Base-by-base conservation (phyloP, 2,113 vertebrate species). In the Sisor rabdophorus region DNA sequence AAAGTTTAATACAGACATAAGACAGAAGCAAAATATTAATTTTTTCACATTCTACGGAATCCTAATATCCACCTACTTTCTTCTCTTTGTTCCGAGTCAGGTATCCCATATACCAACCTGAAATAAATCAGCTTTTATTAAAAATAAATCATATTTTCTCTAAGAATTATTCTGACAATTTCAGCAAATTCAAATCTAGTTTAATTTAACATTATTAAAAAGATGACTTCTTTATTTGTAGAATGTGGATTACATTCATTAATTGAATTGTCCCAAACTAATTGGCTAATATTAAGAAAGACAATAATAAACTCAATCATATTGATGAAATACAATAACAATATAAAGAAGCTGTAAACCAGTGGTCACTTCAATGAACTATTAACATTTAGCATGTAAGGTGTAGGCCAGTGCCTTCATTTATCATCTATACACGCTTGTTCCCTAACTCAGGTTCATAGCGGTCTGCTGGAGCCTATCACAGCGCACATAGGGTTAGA, bases 41-140 rank as follows among this genome's bases (percentile, higher is more conserved):
- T 59, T 9, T 13, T 48, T 67, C 48, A 9, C 67, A 17, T 2
- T 58, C 2, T 15, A 32, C 11, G 50, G 44, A 61, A 19, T 19
- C 19, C 59, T 11, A 48, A 54, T 5, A 19, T 44, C n/a, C 15
- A 44, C 92, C 92, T 90, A 98, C 97, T 93, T 93, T 88, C 26
- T 84, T 87, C 71, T 92, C 85, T 89, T 94, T 97, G 84, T 94
- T 93, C 79, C 92, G 93, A 11, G 91, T 81, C 76, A 96, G 84
- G 78, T 92, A 93, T 65, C 97, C 97, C 84, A 85, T 93, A 84
- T 93, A 99, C 97, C 97, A 99, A 47, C 89, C 97, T 98, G 82
- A 78, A 90, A 89, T 19, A 68, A 84, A 89, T 4, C 75, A 84
- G 76, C 19, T 60, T 55, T 54, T 26, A 52, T 19, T 44, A 30